Conservation (phyloP, 2,797 vertebrate genomes). For the Sebastes diploproa region DNA sequence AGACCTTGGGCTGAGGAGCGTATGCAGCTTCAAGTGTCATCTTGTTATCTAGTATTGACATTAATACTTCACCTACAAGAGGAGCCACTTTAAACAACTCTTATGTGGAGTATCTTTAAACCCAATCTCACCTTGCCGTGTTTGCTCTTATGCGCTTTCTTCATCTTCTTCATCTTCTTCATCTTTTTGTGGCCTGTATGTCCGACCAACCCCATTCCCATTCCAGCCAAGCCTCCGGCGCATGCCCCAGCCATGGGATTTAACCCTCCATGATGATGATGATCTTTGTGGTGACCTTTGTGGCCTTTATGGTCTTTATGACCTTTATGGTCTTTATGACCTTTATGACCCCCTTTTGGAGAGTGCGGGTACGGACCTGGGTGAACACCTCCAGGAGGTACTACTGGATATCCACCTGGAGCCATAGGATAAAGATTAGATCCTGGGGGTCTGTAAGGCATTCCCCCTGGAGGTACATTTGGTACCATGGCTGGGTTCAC, state of each 20-base stretch:
- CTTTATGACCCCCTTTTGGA: constrained; percentile 66
- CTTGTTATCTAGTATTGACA: neutral
- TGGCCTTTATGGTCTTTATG: constrained; percentile 50
- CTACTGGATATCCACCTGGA: constrained; percentile 64
- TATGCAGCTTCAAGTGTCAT: neutral
- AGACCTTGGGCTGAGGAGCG: neutral
- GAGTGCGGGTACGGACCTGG: constrained; percentile 70
- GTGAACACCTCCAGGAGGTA: constrained; percentile 41
- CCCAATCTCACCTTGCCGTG: constrained; percentile 82
- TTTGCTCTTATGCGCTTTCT: constrained; percentile 84
- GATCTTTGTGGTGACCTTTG: constrained; percentile 53
- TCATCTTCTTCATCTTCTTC: constrained; percentile 89
- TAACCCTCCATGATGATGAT: constrained; percentile 57
- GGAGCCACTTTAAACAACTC: neutral
- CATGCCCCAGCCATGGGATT: constrained; percentile 56
- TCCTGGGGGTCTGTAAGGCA: constrained; percentile 70
- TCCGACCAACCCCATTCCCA: constrained; percentile 63
- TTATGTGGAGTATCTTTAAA: neutral
- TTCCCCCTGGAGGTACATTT: constrained; percentile 35
- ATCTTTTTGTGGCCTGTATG: constrained; percentile 84
- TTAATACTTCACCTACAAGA: neutral
- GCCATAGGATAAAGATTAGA: constrained; percentile 72
- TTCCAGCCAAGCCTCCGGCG: constrained; percentile 68
- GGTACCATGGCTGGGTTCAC: constrained; percentile 64
- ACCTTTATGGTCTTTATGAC: constrained; percentile 15